phyloP scores from a whole-genome alignment of 2,888 invertebrate species.

The Sphinx pinastri region DNA sequence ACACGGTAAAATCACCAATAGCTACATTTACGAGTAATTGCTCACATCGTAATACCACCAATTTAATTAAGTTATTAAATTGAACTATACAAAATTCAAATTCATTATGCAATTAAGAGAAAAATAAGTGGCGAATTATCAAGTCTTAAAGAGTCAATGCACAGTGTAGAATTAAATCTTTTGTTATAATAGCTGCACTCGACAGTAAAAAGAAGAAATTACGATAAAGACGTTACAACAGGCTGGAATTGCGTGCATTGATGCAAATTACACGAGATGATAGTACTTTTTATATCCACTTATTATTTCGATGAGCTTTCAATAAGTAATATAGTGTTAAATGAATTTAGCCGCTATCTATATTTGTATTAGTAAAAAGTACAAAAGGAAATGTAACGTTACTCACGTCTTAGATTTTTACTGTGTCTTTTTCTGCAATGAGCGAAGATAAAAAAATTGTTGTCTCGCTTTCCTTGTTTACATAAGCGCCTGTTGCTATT shows the following conservation, averaged over 20 bases:
- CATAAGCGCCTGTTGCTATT: slow-evolving; percentile 21
- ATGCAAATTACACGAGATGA: slow-evolving; percentile 71
- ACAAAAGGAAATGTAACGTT: slow-evolving; percentile 16
- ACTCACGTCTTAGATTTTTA: slow-evolving; percentile 6
- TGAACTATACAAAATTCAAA: slow-evolving; percentile 14
- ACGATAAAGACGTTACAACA: slow-evolving; percentile 12
- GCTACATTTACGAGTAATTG: neutral
- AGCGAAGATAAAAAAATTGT: slow-evolving; percentile 2
- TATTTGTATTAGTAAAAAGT: slow-evolving; percentile 9
- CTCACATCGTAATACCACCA: neutral
- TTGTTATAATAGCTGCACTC: slow-evolving; percentile 21
- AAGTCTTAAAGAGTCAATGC: neutral
- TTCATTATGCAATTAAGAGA: slow-evolving; percentile 19
- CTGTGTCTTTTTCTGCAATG: slow-evolving; percentile 7
- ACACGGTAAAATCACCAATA: neutral
- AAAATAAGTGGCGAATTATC: slow-evolving; percentile 19
- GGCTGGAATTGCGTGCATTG: slow-evolving; percentile 34
- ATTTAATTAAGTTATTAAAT: slow-evolving; percentile 18
- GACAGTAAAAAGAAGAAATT: slow-evolving; percentile 19
- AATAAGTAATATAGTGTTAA: slow-evolving; percentile 26
- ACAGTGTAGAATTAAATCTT: slow-evolving; percentile 20
- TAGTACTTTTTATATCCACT: slow-evolving; percentile 56
- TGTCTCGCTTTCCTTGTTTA: neutral
- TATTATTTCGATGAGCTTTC: slow-evolving; percentile 47
- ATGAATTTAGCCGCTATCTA: slow-evolving; percentile 8